Evolutionary conservation across 2,113 vertebrate species (phyloP).

Genomic region (Oreocharis arfaki): DNA sequence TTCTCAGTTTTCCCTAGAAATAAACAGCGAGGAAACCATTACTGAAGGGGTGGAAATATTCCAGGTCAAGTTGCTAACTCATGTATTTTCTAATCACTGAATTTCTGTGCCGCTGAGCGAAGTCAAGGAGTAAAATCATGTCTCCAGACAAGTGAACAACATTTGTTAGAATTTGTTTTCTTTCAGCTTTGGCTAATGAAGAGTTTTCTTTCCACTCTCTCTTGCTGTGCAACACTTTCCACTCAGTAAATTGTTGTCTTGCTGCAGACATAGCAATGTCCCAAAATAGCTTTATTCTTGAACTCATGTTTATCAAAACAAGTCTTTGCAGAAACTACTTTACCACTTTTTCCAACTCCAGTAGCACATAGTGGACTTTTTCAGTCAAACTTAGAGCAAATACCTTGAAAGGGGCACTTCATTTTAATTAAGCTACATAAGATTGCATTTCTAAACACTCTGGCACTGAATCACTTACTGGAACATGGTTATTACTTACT

Average conservation of each 20-base stretch:
- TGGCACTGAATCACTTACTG: conserved; percentile 51
- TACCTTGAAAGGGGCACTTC: conserved; percentile 50
- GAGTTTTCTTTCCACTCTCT: conserved; percentile 61
- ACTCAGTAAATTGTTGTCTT: conserved; percentile 55
- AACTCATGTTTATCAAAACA: conserved; percentile 59
- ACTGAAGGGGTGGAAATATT: background rate
- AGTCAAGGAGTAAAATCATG: background rate
- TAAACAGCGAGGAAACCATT: background rate
- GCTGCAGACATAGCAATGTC: conserved; percentile 36
- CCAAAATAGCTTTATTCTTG: conserved; percentile 52
- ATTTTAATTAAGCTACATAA: conserved; percentile 66
- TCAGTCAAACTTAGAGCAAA: conserved; percentile 50
- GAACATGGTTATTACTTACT: conserved; percentile 56
- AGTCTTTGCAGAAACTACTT: conserved; percentile 55
- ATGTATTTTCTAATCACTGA: background rate
- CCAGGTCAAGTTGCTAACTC: background rate
- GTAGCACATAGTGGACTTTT: conserved; percentile 57
- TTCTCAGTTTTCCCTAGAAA: background rate
- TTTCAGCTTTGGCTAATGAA: conserved; percentile 28
- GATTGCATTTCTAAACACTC: conserved; percentile 50
- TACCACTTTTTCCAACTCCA: conserved; percentile 36
- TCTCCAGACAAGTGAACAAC: conserved; percentile 44
- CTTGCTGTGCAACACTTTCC: conserved; percentile 52
- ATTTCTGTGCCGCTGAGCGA: background rate
- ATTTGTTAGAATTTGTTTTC: conserved; percentile 29